These are phyloP conservation scores for Sisyra nigra DNA, from an alignment of 2,888 invertebrate species.

Conservation along the genomic window DNA sequence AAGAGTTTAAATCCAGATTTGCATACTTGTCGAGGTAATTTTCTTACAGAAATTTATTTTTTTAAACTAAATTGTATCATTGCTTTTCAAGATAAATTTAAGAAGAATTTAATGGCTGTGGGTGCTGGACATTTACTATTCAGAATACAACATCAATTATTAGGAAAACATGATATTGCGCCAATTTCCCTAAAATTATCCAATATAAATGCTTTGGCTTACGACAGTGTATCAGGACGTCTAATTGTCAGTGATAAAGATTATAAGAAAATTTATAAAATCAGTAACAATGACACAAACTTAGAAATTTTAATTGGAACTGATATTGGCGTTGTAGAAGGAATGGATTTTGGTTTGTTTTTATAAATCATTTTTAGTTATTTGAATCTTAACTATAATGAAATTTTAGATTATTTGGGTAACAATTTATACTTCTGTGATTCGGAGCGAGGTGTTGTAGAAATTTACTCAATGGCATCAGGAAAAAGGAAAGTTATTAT, in stretches of 20 bases:
- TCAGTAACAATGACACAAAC: conserved; percentile 20
- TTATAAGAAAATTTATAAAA: conserved; percentile 27
- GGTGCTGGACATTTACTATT: conserved; percentile 39
- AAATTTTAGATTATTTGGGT: conserved; percentile 42
- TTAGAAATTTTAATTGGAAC: conserved; percentile 22
- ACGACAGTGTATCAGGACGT: conserved; percentile 38
- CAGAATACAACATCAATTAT: conserved; percentile 42
- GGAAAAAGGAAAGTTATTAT: conserved; percentile 40
- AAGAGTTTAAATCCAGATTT: conserved; percentile 38
- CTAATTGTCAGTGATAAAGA: conserved; percentile 33
- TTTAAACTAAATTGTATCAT: conserved; percentile 1
- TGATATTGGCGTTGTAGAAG: conserved; percentile 32
- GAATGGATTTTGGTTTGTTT: conserved; percentile 39
- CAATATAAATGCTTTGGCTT: conserved; percentile 48
- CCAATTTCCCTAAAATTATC: conserved; percentile 24
- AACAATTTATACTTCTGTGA: conserved; percentile 63
- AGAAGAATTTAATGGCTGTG: conserved; percentile 35
- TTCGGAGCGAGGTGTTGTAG: conserved; percentile 40
- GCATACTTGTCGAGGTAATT: conserved; percentile 36
- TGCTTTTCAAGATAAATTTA: conserved; percentile 22
- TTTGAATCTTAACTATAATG: conserved; percentile 27
- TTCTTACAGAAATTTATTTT: conserved; percentile 5
- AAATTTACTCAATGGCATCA: conserved; percentile 44
- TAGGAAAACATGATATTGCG: conserved; percentile 46
- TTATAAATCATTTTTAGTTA: conserved; percentile 18